Conservation (phyloP, 2,888 invertebrate genomes). For the Nephrotoma guestfalica region DNA sequence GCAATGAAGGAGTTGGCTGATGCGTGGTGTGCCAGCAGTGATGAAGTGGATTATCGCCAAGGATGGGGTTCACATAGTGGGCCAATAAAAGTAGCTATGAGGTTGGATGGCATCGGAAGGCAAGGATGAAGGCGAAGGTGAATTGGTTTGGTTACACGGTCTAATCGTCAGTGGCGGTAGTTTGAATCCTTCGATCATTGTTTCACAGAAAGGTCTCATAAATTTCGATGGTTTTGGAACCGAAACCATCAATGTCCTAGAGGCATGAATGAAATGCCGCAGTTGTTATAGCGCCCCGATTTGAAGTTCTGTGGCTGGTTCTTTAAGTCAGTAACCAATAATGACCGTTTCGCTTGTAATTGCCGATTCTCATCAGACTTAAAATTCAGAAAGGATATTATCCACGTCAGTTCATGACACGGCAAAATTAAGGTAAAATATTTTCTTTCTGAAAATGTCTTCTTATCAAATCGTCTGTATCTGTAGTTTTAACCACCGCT, state of each 20-base stretch:
- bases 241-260: slow-evolving; percentile 98
- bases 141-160: too few relatives aligned
- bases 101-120: too few relatives aligned
- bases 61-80: too few relatives aligned
- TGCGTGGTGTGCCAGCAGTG: too few relatives aligned
- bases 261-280: slow-evolving; percentile 79
- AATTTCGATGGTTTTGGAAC: slow-evolving; percentile 98
- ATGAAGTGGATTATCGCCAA: too few relatives aligned
- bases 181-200: slow-evolving; percentile 73
- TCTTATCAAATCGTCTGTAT: neutral
- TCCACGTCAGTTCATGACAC: neutral
- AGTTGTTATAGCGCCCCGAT: slow-evolving; percentile 76
- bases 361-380: slow-evolving; percentile 91
- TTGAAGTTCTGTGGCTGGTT: slow-evolving; percentile 58
- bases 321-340: slow-evolving; percentile 59
- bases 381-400: slow-evolving; percentile 4
- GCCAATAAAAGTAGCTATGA: too few relatives aligned
- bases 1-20: too few relatives aligned
- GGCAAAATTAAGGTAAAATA: neutral
- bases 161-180: too few relatives aligned
- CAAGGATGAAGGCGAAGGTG: too few relatives aligned
- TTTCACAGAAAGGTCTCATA: slow-evolving; percentile 78
- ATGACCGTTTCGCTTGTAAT: slow-evolving; percentile 80
- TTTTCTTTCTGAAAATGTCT: neutral
- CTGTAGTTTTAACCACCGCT: neutral